phyloP scores from a whole-genome alignment of 37 sponge, comb jelly and placozoan species.

The Geodia barretti region DNA sequence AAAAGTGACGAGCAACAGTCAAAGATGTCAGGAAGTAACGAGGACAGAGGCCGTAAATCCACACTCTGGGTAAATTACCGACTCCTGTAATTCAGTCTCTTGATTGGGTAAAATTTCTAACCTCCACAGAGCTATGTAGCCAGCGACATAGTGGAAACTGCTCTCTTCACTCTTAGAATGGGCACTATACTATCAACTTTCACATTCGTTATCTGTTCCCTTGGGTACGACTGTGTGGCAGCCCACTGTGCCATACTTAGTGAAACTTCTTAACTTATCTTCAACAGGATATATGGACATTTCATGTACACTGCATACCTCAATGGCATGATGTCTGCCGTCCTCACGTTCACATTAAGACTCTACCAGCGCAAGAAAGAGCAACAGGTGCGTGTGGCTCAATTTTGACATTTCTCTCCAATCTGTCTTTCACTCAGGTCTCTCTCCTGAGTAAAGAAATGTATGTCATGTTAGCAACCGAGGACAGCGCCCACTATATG shows the following conservation, averaged over 20 bases:
- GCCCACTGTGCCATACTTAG: not conserved
- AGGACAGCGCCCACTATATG: conserved; percentile 78
- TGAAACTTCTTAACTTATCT: not conserved
- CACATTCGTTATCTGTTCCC: conserved; percentile 6
- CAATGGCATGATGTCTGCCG: conserved; percentile 29
- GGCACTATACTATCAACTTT: conserved; percentile 20
- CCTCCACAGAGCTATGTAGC: conserved; percentile 16
- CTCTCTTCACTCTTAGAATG: conserved; percentile 25
- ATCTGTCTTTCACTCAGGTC: conserved; percentile 28
- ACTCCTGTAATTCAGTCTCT: no score
- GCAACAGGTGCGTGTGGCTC: not conserved
- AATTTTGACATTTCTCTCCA: not conserved
- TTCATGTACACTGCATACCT: conserved; percentile 7
- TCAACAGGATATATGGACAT: not conserved
- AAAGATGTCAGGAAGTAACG: no score
- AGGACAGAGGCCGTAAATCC: no score
- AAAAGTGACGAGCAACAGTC: not conserved
- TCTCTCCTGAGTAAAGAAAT: conserved; percentile 43
- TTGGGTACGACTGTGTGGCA: conserved; percentile 20
- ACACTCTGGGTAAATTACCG: no score
- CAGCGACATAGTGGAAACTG: conserved; percentile 17
- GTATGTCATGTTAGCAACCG: conserved; percentile 2
- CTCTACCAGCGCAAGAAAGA: conserved; percentile 48
- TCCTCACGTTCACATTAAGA: conserved; percentile 45
- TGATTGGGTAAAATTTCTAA: no score